Conservation (phyloP, 2,797 vertebrate species). For the Diceros bicornis region DNA sequence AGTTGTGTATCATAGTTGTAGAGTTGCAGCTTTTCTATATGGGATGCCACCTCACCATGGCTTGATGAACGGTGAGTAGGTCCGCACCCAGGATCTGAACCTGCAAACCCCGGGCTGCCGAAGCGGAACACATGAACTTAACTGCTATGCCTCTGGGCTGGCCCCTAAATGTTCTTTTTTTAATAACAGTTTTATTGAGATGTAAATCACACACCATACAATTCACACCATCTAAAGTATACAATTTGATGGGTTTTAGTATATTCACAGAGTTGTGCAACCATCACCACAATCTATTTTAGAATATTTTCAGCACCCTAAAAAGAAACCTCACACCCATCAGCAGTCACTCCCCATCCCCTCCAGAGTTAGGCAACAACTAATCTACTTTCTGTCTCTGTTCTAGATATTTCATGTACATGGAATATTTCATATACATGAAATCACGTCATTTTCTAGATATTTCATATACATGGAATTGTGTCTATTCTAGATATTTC, state of each 20-base stretch:
- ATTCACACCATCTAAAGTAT: background rate
- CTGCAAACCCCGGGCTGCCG: too few relatives aligned
- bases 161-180: background rate
- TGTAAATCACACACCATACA: background rate
- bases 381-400: background rate
- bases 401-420: background rate
- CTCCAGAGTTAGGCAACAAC: background rate
- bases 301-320: background rate
- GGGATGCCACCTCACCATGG: too few relatives aligned
- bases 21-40: background rate
- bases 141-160: too few relatives aligned
- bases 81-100: too few relatives aligned
- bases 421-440: too few relatives aligned
- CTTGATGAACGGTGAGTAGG: too few relatives aligned
- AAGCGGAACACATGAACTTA: too few relatives aligned
- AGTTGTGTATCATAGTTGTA: too few relatives aligned
- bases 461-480: too few relatives aligned
- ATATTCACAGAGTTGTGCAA: background rate
- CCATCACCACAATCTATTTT: background rate
- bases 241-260: background rate
- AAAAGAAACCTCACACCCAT: background rate
- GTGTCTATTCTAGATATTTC: background rate
- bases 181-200: constrained; percentile 11
- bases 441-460: background rate
- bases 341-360: background rate